Evolutionary conservation across 1,140 invertebrate genomes (phyloP).

Genomic region (Lepidurus packardi): DNA sequence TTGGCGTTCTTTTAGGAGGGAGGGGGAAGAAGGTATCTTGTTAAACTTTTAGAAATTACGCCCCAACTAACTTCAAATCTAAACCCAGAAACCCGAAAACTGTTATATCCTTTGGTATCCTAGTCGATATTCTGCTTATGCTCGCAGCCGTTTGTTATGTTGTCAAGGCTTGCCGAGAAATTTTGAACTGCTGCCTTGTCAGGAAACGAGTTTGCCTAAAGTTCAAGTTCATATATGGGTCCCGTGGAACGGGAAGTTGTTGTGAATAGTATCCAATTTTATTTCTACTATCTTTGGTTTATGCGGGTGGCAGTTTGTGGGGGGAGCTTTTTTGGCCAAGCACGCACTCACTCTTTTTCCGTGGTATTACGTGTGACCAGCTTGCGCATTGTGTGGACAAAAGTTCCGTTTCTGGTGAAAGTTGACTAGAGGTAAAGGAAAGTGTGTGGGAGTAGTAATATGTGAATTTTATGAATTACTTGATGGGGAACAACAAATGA

Average conservation of each 20-base stretch:
- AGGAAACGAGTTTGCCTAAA: background rate
- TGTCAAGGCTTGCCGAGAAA: background rate
- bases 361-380: no score
- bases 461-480: background rate
- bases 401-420: background rate
- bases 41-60: no score
- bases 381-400: no score
- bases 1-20: background rate
- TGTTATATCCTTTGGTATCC: background rate
- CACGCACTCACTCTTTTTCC: no score
- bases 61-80: no score
- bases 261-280: background rate
- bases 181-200: background rate
- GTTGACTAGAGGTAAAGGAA: background rate
- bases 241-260: background rate
- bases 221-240: background rate
- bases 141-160: background rate
- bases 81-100: no score
- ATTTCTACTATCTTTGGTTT: background rate
- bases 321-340: no score
- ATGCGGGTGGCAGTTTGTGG: no score
- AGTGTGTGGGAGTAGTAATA: background rate
- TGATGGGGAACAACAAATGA: background rate
- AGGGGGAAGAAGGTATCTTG: no score
- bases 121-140: constrained; percentile 16